Conservation (phyloP, 2,113 vertebrate genomes). For the Clupea harengus region DNA sequence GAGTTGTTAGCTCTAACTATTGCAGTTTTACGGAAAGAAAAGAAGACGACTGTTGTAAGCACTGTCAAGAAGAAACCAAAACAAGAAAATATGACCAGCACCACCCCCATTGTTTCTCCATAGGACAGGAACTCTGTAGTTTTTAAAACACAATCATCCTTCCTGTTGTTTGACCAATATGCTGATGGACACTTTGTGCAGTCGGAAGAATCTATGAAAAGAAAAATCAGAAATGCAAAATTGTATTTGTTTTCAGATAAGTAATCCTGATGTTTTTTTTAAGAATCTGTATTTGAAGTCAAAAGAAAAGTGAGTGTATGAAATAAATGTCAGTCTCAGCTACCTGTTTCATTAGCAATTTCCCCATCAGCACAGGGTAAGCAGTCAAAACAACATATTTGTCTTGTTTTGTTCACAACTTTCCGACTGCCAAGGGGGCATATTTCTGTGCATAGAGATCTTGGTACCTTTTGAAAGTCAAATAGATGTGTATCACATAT, state of each 20-base stretch:
- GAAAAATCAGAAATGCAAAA: background rate
- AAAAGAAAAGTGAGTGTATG: background rate
- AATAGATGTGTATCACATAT: background rate
- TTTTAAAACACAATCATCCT: conserved; percentile 58
- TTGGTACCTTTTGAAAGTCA: conserved; percentile 50
- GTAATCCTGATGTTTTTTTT: background rate
- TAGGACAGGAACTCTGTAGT: conserved; percentile 59
- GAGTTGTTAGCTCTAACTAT: conserved; percentile 56
- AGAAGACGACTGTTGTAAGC: conserved; percentile 55
- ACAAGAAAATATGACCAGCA: conserved; percentile 53
- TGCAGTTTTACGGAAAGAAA: conserved; percentile 56
- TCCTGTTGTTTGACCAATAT: conserved; percentile 46
- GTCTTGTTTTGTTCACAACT: conserved; percentile 62
- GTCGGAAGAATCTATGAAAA: background rate
- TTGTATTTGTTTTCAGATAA: too few relatives aligned
- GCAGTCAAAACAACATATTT: conserved; percentile 67
- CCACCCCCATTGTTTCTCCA: conserved; percentile 57
- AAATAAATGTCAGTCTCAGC: background rate
- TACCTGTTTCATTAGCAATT: conserved; percentile 57
- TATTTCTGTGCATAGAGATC: conserved; percentile 60
- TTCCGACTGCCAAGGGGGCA: conserved; percentile 61
- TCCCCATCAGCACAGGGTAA: conserved; percentile 64
- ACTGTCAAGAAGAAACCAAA: conserved; percentile 53
- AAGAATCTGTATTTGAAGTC: background rate
- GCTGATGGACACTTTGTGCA: background rate